Evolutionary conservation across 2,113 vertebrate species (phyloP), one percentile per base, ranked within the genome.

Genomic region (Seriola rivoliana): DNA sequence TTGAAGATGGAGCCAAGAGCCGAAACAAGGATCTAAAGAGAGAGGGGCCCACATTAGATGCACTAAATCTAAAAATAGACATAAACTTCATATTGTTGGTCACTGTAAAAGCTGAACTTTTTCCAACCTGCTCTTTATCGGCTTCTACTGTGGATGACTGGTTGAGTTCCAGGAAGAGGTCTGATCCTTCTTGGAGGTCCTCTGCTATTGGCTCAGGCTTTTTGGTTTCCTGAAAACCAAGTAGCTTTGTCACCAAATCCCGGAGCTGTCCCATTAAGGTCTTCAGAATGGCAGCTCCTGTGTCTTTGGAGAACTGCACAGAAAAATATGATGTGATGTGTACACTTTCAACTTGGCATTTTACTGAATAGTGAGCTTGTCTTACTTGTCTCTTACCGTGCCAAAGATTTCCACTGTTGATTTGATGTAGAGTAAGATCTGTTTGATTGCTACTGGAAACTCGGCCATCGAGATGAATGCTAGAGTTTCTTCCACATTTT

Each of bases 401-500:
- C 91, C 70, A 44, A 97, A 96, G 89, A 79, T 95, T 46, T 97
- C 97, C 89, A 97, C 95, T 0, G 95, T 92, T 48, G 95, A 95
- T 91, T 92, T 96, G 68, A 98, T 83, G 92, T 97, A 99, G 0
- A 99, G 95, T 74, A 99, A 93, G 23, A 96, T 87, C 1, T 99
- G 98, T 40, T 93, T 96, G 70, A 94, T 87, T 0, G 93, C 93
- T 14, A 96, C 64, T 3, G 92, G 91, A 36, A 96, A 87, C 34
- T 93, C 95, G 0, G 77, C 90, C 69, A 92, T 12, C 0, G 77
- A 77, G n/a, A 97, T 84, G 17, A 29, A 50, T 3, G 75, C 71
- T 54, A 96, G 13, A 75, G 94, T 62, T 0, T 88, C 91, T 81
- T 89, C 95, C 69, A 95, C 9, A 46, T 84, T 92, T 1, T 74